phyloP scores from a whole-genome alignment of 2,888 invertebrate genomes.

The Tillus elongatus region DNA sequence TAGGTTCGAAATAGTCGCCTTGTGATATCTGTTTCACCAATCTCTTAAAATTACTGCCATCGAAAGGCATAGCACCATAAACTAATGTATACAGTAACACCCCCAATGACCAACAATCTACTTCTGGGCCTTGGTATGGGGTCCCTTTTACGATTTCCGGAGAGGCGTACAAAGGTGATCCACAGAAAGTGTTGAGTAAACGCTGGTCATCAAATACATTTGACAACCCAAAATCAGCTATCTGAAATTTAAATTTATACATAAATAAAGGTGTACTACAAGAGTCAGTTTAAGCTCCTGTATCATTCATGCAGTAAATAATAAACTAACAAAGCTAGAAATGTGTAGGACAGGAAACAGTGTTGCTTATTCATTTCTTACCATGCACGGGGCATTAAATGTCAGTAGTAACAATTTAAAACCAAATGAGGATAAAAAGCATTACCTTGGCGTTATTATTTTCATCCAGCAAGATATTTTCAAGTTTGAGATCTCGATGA shows the following conservation, averaged over 20 bases:
- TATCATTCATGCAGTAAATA: no score
- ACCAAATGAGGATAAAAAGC: no score
- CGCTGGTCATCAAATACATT: conserved; percentile 90
- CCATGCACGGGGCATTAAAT: no score
- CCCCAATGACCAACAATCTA: conserved; percentile 89
- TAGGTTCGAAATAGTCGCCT: conserved; percentile 96
- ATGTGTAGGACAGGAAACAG: no score
- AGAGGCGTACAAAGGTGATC: conserved; percentile 92
- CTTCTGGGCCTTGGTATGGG: conserved; percentile 96
- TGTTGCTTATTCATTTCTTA: no score
- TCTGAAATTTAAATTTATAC: conserved; percentile 49
- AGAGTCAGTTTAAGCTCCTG: no score
- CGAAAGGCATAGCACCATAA: conserved; percentile 99
- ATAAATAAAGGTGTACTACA: conserved; percentile 8
- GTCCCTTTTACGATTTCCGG: conserved; percentile 97
- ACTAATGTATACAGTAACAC: conserved; percentile 95
- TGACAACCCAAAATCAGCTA: conserved; percentile 97
- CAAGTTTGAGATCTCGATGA: conserved; percentile 90
- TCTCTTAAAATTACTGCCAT: conserved; percentile 95
- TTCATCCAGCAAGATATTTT: conserved; percentile 89
- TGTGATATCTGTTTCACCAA: conserved; percentile 94
- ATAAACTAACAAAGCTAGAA: no score
- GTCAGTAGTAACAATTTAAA: no score
- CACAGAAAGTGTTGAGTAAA: conserved; percentile 86
- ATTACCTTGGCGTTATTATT: conserved; percentile 91